Percentiles rank a stretch among this genome's conserved stretches.
Conservation (phyloP, 2,113 vertebrate species). For the Platycercus adscitus region DNA sequence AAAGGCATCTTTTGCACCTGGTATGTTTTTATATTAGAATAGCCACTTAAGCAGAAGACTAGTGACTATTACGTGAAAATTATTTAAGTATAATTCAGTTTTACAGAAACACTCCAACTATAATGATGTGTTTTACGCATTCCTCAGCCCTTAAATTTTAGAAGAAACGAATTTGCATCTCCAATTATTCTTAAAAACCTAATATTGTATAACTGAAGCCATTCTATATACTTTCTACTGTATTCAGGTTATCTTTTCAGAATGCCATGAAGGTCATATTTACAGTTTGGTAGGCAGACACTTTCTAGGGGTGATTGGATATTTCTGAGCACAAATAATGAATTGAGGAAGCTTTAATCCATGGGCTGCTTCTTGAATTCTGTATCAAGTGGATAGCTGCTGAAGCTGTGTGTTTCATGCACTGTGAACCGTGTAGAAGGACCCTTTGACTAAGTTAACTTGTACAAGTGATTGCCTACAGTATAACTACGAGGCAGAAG, state of each 20-base stretch:
- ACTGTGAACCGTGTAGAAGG: not conserved
- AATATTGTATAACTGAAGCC: not conserved
- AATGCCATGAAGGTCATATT: not conserved
- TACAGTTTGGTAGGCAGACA: not conserved
- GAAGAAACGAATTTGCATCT: not conserved
- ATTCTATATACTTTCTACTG: not conserved
- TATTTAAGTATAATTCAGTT: not conserved
- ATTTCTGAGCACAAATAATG: constrained; percentile 3
- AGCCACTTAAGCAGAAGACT: not conserved
- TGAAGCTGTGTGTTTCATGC: constrained; percentile 21
- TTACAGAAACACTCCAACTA: not conserved
- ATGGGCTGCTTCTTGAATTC: not conserved
- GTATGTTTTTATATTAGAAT: not conserved
- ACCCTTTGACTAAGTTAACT: not conserved
- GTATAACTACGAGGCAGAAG: not conserved
- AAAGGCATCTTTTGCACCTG: not conserved
- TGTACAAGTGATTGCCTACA: not conserved
- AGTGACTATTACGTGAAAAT: not conserved
- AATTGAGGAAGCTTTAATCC: constrained; percentile 8
- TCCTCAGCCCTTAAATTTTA: not conserved
- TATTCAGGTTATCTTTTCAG: constrained; percentile 19
- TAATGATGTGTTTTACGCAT: not conserved
- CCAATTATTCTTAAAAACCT: not conserved
- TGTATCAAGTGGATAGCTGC: not conserved
- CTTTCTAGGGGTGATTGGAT: not conserved